Conservation (phyloP, 2,113 vertebrate genomes). For the Ciconia maguari region DNA sequence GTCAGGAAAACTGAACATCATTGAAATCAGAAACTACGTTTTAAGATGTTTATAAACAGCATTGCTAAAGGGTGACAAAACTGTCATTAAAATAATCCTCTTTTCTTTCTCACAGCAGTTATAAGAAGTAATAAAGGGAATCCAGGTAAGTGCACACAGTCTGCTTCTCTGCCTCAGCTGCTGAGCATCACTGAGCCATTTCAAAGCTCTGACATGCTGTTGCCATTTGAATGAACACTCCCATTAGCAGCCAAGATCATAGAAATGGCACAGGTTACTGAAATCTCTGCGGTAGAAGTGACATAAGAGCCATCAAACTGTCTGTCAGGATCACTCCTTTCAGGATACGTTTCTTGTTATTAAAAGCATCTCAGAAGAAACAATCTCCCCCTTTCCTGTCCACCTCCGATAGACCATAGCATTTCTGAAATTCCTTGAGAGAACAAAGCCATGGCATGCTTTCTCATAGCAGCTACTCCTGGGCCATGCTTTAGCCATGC, state of each 20-base stretch:
- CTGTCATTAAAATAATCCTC: background rate
- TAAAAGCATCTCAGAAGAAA: background rate
- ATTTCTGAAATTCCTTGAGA: background rate
- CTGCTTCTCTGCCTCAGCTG: background rate
- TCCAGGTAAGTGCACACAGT: background rate
- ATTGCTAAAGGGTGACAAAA: background rate
- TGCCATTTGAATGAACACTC: background rate
- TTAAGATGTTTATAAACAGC: background rate
- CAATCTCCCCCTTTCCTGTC: background rate
- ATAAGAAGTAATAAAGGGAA: background rate
- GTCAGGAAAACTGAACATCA: background rate
- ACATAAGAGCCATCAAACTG: background rate
- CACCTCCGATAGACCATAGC: background rate
- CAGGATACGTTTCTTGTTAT: background rate
- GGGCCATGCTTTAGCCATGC: background rate
- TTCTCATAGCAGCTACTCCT: background rate
- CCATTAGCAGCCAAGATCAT: background rate
- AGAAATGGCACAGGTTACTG: background rate
- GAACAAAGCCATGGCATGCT: background rate
- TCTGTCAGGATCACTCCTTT: background rate
- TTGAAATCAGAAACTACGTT: background rate
- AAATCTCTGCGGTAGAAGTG: background rate
- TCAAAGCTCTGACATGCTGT: background rate
- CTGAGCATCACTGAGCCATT: background rate
- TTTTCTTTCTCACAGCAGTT: background rate